phyloP scores from a whole-genome alignment of 2,797 vertebrate genomes.

The Onychomys leucogaster region DNA sequence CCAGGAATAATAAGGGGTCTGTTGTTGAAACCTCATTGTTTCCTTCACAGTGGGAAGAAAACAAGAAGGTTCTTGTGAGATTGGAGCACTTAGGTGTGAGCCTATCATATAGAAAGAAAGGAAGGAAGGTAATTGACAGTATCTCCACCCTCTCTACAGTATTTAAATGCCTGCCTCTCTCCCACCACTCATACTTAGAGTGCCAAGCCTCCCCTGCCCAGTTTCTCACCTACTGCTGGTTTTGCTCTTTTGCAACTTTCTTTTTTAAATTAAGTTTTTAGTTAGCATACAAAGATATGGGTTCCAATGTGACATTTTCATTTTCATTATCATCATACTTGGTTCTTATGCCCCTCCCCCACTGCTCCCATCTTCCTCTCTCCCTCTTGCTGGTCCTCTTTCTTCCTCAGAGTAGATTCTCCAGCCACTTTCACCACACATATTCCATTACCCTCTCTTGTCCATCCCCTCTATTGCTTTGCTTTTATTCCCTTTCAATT shows the following conservation, averaged over 20 bases:
- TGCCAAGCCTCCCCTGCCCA: background rate
- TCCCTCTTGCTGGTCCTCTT: background rate
- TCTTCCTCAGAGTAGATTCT: background rate
- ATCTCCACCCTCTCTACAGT: constrained; percentile 71
- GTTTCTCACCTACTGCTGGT: background rate
- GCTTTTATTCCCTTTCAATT: constrained; percentile 84
- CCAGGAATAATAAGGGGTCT: constrained; percentile 73
- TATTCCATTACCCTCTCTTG: background rate
- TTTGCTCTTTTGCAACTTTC: background rate
- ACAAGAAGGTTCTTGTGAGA: constrained; percentile 81
- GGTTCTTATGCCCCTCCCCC: background rate
- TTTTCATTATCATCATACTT: background rate
- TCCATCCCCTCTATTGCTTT: background rate
- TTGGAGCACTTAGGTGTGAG: constrained; percentile 85
- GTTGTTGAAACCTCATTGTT: constrained; percentile 80
- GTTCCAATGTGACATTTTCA: background rate
- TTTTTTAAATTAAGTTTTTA: background rate
- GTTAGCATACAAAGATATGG: background rate
- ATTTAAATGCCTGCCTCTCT: constrained; percentile 71
- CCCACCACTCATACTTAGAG: background rate
- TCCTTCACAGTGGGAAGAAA: constrained; percentile 46
- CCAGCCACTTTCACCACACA: background rate
- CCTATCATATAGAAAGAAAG: constrained; percentile 86
- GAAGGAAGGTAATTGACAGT: constrained; percentile 86
- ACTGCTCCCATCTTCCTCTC: background rate